These are phyloP conservation scores for Habropoda laboriosa DNA, from an alignment of 1,140 invertebrate genomes.

Conservation along the genomic window DNA sequence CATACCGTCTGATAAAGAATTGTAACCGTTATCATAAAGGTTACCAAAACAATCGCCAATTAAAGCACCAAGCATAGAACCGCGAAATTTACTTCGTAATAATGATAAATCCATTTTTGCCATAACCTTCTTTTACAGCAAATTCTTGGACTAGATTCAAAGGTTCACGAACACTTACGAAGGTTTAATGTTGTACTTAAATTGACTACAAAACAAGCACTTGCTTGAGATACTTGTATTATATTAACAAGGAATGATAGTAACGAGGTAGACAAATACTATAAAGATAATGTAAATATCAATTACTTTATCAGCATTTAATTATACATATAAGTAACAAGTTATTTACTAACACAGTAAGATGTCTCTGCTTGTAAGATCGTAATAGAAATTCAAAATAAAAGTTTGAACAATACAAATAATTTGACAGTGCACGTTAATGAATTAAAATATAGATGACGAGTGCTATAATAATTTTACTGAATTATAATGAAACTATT, in stretches of 20 bases:
- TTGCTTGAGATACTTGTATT: not conserved
- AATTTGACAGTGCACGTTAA: no score
- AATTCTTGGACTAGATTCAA: not conserved
- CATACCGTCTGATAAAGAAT: constrained; percentile 76
- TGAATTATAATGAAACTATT: no score
- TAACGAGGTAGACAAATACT: not conserved
- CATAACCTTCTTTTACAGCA: constrained; percentile 18
- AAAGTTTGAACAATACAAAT: no score
- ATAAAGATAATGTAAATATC: not conserved
- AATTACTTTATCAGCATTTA: not conserved
- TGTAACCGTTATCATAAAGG: constrained; percentile 87
- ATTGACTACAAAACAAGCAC: not conserved
- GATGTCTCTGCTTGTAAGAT: constrained; percentile 12
- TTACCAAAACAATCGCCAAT: constrained; percentile 89
- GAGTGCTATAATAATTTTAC: no score
- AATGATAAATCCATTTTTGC: constrained; percentile 76
- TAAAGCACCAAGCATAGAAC: constrained; percentile 86
- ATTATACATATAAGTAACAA: not conserved
- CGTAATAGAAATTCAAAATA: not conserved
- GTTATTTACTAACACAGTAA: not conserved
- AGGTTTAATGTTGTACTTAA: not conserved
- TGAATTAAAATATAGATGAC: no score
- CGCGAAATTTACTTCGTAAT: constrained; percentile 85
- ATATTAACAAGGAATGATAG: not conserved
- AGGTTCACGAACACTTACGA: not conserved